Evolutionary conservation across 2,888 invertebrate species (phyloP).

Genomic region (Eupithecia vulgata): DNA sequence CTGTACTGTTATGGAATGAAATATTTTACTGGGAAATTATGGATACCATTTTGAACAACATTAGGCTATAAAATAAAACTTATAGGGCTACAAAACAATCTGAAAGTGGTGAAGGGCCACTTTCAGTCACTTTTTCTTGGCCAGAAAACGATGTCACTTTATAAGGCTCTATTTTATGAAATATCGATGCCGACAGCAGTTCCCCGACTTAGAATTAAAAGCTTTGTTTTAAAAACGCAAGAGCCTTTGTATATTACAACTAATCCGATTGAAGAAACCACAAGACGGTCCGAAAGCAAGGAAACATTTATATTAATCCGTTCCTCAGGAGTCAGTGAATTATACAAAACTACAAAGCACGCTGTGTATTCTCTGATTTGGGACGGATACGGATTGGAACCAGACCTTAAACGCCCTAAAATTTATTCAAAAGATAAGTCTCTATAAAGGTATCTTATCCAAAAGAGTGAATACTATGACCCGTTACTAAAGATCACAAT

Average conservation of each 20-base stretch:
- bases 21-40: constrained; percentile 13
- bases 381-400: not conserved
- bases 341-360: not conserved
- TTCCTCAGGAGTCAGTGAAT: not conserved
- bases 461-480: constrained; percentile 15
- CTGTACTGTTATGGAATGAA: constrained; percentile 20
- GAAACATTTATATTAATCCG: not conserved
- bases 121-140: no score
- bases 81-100: not conserved
- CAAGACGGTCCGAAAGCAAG: not conserved
- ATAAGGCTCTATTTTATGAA: not conserved
- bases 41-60: constrained; percentile 15
- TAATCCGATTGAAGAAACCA: not conserved
- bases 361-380: not conserved
- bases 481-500: constrained; percentile 41
- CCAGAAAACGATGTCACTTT: not conserved
- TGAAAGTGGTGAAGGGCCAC: not conserved
- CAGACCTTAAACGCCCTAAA: not conserved
- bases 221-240: not conserved
- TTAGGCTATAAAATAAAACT: not conserved
- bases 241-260: not conserved
- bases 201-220: not conserved
- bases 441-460: constrained; percentile 7
- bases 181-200: not conserved
- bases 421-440: constrained; percentile 10